Evolutionary conservation across 92 coral and sea anemone genomes (phyloP).

Genomic region (Phenganax subtilis): DNA sequence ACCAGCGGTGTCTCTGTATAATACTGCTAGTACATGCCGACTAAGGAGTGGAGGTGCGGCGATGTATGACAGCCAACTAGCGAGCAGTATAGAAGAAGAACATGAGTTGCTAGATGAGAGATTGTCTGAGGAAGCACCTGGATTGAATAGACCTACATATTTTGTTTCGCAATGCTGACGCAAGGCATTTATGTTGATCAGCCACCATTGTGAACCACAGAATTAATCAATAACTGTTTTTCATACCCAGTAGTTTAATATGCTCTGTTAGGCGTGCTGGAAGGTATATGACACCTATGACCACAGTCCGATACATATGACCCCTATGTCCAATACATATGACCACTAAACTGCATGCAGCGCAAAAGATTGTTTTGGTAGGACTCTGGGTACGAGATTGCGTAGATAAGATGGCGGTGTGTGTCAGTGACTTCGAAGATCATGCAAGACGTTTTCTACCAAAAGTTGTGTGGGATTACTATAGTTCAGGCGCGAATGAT

Average conservation of each 20-base stretch:
- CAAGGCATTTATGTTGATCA: background rate
- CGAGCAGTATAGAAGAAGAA: slow-evolving; percentile 28
- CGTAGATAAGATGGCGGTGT: background rate
- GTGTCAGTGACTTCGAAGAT: slow-evolving; percentile 32
- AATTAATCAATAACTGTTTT: too few species aligned
- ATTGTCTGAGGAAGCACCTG: background rate
- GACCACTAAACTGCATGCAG: too few species aligned
- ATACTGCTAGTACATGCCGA: slow-evolving; percentile 71
- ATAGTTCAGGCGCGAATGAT: slow-evolving; percentile 21
- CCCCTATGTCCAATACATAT: too few species aligned
- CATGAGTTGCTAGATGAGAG: slow-evolving; percentile 3
- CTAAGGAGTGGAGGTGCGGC: slow-evolving; percentile 45
- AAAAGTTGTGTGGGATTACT: slow-evolving; percentile 24
- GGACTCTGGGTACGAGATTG: too few species aligned
- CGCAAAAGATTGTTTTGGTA: too few species aligned
- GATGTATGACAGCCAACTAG: slow-evolving; percentile 25
- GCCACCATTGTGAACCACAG: too few species aligned
- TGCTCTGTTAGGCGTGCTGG: too few species aligned
- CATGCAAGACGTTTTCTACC: slow-evolving; percentile 23
- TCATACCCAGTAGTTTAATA: too few species aligned
- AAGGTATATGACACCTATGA: too few species aligned
- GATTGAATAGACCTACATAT: slow-evolving; percentile 7
- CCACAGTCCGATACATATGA: too few species aligned
- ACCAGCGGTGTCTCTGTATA: slow-evolving; percentile 91
- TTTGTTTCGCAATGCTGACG: slow-evolving; percentile 32